Evolutionary conservation across 2,797 vertebrate species (phyloP).

Genomic region (Capromys pilorides): DNA sequence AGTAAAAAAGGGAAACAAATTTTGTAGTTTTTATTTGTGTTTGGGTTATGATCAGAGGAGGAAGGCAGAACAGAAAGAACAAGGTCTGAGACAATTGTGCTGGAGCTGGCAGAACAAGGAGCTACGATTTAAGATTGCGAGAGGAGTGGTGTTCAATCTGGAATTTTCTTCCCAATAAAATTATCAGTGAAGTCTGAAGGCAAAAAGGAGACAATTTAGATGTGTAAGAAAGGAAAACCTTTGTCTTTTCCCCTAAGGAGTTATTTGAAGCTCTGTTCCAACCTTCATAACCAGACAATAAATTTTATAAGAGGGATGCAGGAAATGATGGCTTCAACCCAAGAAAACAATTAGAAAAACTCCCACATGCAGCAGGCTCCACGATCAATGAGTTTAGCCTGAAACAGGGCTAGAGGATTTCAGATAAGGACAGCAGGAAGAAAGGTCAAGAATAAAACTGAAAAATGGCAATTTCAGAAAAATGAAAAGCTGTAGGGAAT

Average conservation of each 20-base stretch:
- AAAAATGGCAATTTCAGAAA: background rate
- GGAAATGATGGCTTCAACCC: slow-evolving; percentile 29
- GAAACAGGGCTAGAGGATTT: background rate
- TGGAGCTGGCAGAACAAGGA: background rate
- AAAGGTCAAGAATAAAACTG: background rate
- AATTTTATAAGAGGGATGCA: background rate
- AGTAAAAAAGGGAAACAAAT: background rate
- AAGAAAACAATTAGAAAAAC: slow-evolving; percentile 31
- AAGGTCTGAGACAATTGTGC: background rate
- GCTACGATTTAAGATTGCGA: background rate
- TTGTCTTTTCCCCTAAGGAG: background rate
- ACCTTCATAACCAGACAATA: background rate
- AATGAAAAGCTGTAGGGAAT: background rate
- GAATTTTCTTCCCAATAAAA: slow-evolving; percentile 10
- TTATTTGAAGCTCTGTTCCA: slow-evolving; percentile 18
- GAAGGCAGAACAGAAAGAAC: background rate
- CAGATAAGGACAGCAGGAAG: background rate
- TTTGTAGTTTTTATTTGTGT: background rate
- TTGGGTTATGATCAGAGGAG: background rate
- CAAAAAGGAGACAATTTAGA: background rate
- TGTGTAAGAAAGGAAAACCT: background rate
- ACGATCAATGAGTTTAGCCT: slow-evolving; percentile 8
- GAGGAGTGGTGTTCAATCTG: background rate
- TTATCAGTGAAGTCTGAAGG: background rate
- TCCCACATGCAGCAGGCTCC: background rate